These are phyloP conservation scores for Chionis minor DNA, from an alignment of 2,113 vertebrate species.

Conservation along the genomic window DNA sequence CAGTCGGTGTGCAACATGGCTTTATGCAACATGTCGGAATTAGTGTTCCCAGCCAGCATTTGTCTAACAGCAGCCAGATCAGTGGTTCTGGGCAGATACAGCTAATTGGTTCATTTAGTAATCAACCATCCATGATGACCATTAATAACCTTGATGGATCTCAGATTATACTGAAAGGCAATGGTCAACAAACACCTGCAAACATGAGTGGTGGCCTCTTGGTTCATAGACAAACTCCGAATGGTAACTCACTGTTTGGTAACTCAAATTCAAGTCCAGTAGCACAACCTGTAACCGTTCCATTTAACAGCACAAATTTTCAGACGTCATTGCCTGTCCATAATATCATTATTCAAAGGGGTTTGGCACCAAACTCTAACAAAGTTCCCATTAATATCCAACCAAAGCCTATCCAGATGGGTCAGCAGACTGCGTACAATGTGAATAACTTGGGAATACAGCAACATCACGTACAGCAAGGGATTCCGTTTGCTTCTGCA, in stretches of 20 bases:
- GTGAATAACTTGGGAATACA: slow-evolving; percentile 82
- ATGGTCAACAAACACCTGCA: slow-evolving; percentile 77
- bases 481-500: slow-evolving; percentile 78
- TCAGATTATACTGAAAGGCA: slow-evolving; percentile 90
- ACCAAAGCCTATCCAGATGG: slow-evolving; percentile 91
- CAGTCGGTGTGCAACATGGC: slow-evolving; percentile 86
- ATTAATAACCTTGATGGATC: slow-evolving; percentile 94
- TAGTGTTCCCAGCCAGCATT: slow-evolving; percentile 83
- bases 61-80: slow-evolving; percentile 86
- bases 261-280: slow-evolving; percentile 81
- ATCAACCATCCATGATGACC: slow-evolving; percentile 91
- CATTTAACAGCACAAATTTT: slow-evolving; percentile 91
- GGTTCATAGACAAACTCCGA: slow-evolving; percentile 81
- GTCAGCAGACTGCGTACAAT: slow-evolving; percentile 88
- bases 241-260: slow-evolving; percentile 84
- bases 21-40: slow-evolving; percentile 91
- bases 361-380: slow-evolving; percentile 83
- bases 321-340: slow-evolving; percentile 89
- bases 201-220: slow-evolving; percentile 79
- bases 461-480: slow-evolving; percentile 80
- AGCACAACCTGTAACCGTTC: slow-evolving; percentile 88
- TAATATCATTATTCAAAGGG: slow-evolving; percentile 97
- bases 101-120: slow-evolving; percentile 90
- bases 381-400: slow-evolving; percentile 90
- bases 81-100: slow-evolving; percentile 91